Base-by-base conservation (phyloP, 2,113 vertebrate species). In the Aspiorhynchus laticeps region DNA sequence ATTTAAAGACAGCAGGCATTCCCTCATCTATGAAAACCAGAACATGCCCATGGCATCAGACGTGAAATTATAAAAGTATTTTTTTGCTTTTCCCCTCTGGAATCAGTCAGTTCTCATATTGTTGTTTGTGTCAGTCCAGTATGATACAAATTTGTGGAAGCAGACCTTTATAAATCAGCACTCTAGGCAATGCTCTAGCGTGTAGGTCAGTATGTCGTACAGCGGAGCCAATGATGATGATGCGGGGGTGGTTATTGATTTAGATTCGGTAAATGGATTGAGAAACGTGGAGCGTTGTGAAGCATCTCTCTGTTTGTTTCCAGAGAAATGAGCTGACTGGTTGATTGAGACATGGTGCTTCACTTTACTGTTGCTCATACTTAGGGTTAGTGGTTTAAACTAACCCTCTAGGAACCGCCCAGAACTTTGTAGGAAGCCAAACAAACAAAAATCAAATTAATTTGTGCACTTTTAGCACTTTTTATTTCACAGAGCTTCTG, bases 1-100 rank as follows among this genome's bases (percentile, higher is more conserved):
- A 88, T 93, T 93, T 88, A 87, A 89, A 94, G 90, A 94, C 93
- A 92, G 92, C 91, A 65, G 90, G 87, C 82, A 26, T 33, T 89
- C 89, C 76, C 77, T 2, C 65, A 71, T 76, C 81, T 89, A 81
- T 89, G 77, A 92, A 88, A 90, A 90, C 82, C 81, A 89, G 91
- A 92, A 90, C 41, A 12, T 78, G 88, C 88, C 83, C 86, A 88
- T 88, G 78, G 78, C 77, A 69, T 59, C 33, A 61, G 56, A 71
- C 31, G 53, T 61, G 53, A 88, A 77, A 85, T 51, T 46, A 28
- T 36, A 51, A 43, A 41, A 26, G 36, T 75, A n/a, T 31, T 74
- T 33, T 28, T 56, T 56, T 56, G 51, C 51, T 56, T 56, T 56
- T 56, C 31, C 43, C 21, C 31, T 73, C 48, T 73, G 3, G 17